These are phyloP conservation scores for Drosophila lini DNA, from an alignment of 1,140 invertebrate genomes.

Conservation along the genomic window DNA sequence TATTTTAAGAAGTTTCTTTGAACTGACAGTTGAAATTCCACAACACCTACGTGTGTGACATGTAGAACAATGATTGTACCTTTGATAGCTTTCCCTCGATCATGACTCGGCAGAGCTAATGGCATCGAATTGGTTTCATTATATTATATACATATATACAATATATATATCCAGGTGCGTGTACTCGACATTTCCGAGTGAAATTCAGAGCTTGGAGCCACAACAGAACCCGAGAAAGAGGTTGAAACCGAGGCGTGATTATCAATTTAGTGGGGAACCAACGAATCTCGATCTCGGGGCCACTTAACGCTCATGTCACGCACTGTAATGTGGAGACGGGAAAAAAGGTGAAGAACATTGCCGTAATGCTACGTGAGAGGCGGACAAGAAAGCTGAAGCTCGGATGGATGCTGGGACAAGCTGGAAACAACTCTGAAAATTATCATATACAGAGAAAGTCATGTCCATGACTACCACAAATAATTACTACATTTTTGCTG, in stretches of 20 bases:
- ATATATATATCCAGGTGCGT: background rate
- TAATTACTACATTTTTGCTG: conserved; percentile 46
- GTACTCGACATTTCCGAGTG: conserved; percentile 21
- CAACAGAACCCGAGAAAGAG: conserved; percentile 9
- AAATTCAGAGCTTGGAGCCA: conserved; percentile 9
- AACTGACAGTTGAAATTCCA: background rate
- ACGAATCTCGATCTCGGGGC: conserved; percentile 33
- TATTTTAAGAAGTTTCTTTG: background rate
- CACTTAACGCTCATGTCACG: conserved; percentile 61
- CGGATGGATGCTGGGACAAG: conserved; percentile 25
- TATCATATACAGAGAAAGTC: conserved; percentile 53
- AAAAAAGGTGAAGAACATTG: conserved; percentile 11
- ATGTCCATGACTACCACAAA: conserved; percentile 44
- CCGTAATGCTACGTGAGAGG: conserved; percentile 12
- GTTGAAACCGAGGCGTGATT: conserved; percentile 34
- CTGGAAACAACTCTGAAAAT: conserved; percentile 28
- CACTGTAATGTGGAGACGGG: conserved; percentile 36
- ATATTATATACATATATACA: background rate
- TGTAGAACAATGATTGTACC: conserved; percentile 20
- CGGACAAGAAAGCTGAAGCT: background rate
- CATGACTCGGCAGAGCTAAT: conserved; percentile 20
- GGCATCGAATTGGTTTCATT: conserved; percentile 8
- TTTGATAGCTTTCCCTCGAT: conserved; percentile 26
- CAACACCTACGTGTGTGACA: conserved; percentile 17
- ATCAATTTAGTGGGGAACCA: conserved; percentile 54